Percentiles rank a stretch among this genome's conserved stretches.
Conservation (phyloP, 2,113 vertebrate genomes). For the Thunnus maccoyii region DNA sequence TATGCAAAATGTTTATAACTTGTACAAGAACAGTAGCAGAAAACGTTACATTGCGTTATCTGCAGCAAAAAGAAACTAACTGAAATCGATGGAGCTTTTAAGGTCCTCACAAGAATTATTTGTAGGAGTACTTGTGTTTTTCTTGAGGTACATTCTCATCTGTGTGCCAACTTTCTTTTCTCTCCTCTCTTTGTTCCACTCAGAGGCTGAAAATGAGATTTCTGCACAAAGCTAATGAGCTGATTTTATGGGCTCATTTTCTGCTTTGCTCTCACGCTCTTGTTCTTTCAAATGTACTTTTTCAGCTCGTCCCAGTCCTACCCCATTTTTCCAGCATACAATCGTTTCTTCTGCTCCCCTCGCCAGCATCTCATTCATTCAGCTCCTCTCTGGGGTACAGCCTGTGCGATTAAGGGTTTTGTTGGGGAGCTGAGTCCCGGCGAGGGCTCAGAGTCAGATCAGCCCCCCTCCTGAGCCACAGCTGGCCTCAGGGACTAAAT, state of each 20-base stretch:
- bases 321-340: slow-evolving; percentile 1
- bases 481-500: slow-evolving; percentile 63
- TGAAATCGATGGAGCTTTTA: neutral
- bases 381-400: slow-evolving; percentile 61
- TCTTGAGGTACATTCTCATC: neutral
- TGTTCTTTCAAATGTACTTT: slow-evolving; percentile 44
- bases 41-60: too few species aligned
- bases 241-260: slow-evolving; percentile 40
- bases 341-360: slow-evolving; percentile 1
- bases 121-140: neutral
- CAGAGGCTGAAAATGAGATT: slow-evolving; percentile 53
- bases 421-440: slow-evolving; percentile 34
- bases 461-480: slow-evolving; percentile 45
- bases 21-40: neutral
- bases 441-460: slow-evolving; percentile 46
- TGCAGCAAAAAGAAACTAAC: neutral
- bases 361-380: slow-evolving; percentile 42
- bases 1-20: too few species aligned
- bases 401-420: slow-evolving; percentile 55
- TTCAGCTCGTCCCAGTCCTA: neutral
- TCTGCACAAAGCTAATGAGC: slow-evolving; percentile 61
- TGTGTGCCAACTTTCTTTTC: slow-evolving; percentile 24
- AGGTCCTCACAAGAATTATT: slow-evolving; percentile 6
- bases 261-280: slow-evolving; percentile 11
- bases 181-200: slow-evolving; percentile 40